phyloP scores from a whole-genome alignment of 2,797 vertebrate genomes.

The Neopelma chrysocephalum region DNA sequence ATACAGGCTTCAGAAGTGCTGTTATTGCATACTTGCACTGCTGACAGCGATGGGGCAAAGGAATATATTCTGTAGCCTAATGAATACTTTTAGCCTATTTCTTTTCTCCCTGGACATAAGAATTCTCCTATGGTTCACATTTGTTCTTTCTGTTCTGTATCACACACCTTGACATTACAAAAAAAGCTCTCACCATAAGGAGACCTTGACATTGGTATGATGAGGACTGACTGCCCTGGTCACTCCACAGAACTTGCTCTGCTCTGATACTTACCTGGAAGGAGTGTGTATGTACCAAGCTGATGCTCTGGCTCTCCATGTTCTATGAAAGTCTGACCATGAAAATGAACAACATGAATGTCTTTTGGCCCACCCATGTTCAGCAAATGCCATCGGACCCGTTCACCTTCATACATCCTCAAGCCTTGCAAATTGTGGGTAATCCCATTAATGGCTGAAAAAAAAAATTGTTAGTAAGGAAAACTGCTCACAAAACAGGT shows the following conservation, averaged over 20 bases:
- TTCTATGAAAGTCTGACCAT: conserved; percentile 91
- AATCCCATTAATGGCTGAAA: conserved; percentile 92
- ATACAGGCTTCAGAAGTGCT: not conserved
- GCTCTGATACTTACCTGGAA: conserved; percentile 82
- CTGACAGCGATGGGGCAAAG: not conserved
- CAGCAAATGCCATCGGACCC: conserved; percentile 87
- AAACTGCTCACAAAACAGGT: not conserved
- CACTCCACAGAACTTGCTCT: not conserved
- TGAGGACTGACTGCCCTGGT: not conserved
- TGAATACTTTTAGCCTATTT: not conserved
- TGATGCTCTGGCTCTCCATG: conserved; percentile 81
- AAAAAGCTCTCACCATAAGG: not conserved
- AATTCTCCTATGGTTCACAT: not conserved
- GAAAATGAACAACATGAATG: conserved; percentile 90
- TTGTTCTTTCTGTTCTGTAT: not conserved
- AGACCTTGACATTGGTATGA: not conserved
- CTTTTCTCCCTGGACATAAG: not conserved
- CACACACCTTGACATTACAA: not conserved
- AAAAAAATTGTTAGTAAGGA: not conserved
- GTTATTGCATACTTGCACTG: not conserved
- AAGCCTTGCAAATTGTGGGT: conserved; percentile 88
- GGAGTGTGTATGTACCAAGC: conserved; percentile 85
- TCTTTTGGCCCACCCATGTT: conserved; percentile 91
- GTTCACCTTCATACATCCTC: conserved; percentile 88
- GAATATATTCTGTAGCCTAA: not conserved